These are phyloP conservation scores for Fulmarus glacialis DNA, from an alignment of 2,113 vertebrate genomes.

Conservation along the genomic window DNA sequence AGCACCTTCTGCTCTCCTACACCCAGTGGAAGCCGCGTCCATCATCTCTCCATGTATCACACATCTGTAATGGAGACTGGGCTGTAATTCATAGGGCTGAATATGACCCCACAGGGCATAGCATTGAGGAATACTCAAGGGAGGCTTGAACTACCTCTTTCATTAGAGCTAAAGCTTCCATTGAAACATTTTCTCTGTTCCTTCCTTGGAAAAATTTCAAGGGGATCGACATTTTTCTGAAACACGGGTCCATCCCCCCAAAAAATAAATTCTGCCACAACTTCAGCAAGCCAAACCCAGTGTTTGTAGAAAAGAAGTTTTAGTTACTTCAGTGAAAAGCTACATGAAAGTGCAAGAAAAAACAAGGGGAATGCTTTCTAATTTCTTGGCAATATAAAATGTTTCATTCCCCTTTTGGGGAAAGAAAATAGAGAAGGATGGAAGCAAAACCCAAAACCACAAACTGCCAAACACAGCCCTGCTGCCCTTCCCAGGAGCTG, in stretches of 20 bases:
- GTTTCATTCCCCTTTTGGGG: not conserved
- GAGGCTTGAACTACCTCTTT: not conserved
- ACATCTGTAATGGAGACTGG: not conserved
- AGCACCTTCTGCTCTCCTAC: not conserved
- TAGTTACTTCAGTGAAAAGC: not conserved
- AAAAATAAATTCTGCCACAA: not conserved
- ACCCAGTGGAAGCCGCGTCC: not conserved
- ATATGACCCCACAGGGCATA: not conserved
- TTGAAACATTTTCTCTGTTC: not conserved
- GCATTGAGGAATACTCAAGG: not conserved
- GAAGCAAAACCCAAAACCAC: not conserved
- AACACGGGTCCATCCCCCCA: accelerated
- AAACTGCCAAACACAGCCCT: not conserved
- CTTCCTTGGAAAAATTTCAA: not conserved
- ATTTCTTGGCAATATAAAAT: not conserved
- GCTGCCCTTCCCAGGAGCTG: not conserved
- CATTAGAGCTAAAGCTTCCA: not conserved
- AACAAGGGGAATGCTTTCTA: not conserved
- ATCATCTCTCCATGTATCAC: not conserved
- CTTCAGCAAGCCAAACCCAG: not conserved
- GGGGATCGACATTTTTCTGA: not conserved
- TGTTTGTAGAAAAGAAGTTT: not conserved
- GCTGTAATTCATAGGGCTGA: not conserved
- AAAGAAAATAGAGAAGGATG: not conserved
- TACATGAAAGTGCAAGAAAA: not conserved